Base-by-base conservation (phyloP, 1,140 invertebrate genomes). In the Hydropsyche tenuis region DNA sequence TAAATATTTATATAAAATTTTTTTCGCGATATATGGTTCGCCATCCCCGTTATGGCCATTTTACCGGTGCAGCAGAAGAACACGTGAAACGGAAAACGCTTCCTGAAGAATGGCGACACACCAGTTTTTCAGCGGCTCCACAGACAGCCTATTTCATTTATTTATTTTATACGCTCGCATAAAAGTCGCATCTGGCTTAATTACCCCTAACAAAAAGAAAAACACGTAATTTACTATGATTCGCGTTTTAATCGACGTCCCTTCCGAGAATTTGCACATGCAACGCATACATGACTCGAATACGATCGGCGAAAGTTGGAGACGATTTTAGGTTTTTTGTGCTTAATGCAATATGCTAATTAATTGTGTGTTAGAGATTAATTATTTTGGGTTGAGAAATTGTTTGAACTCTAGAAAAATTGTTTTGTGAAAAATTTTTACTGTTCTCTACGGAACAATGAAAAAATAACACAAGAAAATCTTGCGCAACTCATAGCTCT, bases 1-100 rank as follows among this genome's bases (percentile, higher is more conserved):
- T 37, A 37, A 37, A 37, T 37, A 37, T 37, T 37, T 37, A 37
- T 37, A 37, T 3, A 37, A 4, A 37, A 37, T 37, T 37, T 37
- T 37, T 37, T 37, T 9, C 30, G 30, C 3, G 3, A 37, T 37
- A 37, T 37, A 9, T 4, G 30, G 3, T 9, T 37, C 30, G 3
- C 30, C 30, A 37, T 37, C 30, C 30, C 30, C 30, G 30, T 37
- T 37, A 37, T 37, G 30, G 30, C 30, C 30, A 37, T 37, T 37
- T 53, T 20, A 53, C 4, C 48, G 48, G 16, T 53, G 48, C 48
- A 7, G 16, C 16, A 16, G 48, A 18, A 16, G 16, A 53, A 2
- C 48, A 53, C 48, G 48, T 53, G 48, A 53, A 53, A 53, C 48
- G 18, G 48, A 53, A 53, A 53, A 16, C 48, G 20, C 20, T 53